phyloP scores from a whole-genome alignment of 2,113 vertebrate species.

The Bos javanicus region DNA sequence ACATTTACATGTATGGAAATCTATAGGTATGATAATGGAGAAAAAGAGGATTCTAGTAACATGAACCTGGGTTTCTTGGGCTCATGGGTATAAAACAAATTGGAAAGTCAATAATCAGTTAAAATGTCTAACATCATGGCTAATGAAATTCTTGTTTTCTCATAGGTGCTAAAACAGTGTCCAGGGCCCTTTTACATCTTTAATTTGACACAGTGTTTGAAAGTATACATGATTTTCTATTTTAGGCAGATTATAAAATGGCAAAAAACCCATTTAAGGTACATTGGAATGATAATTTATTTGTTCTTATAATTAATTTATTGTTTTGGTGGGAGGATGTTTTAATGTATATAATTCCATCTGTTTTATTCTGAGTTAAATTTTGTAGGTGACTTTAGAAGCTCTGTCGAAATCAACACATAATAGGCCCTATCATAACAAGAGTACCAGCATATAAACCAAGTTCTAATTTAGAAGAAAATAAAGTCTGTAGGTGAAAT shows the following conservation, averaged over 20 bases:
- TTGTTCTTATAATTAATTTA: not conserved
- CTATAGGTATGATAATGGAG: not conserved
- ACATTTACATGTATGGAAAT: not conserved
- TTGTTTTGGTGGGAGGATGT: not conserved
- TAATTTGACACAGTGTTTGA: not conserved
- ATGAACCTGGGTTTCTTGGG: not conserved
- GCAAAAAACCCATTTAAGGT: not conserved
- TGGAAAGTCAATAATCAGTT: not conserved
- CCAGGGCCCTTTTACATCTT: not conserved
- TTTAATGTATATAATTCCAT: not conserved
- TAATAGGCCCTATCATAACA: not conserved
- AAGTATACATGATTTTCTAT: not conserved
- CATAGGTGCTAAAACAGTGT: not conserved
- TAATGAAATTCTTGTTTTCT: not conserved
- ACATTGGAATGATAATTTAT: not conserved
- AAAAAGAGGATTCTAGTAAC: not conserved
- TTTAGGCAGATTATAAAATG: not conserved
- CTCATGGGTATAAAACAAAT: not conserved
- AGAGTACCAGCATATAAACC: not conserved
- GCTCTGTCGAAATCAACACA: not conserved
- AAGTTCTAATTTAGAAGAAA: not conserved
- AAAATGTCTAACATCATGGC: not conserved
- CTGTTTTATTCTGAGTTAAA: not conserved
- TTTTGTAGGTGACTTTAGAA: not conserved
- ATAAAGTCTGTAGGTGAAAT: not conserved